Conservation (phyloP, 2,888 invertebrate genomes). For the Ichneumon xanthorius region DNA sequence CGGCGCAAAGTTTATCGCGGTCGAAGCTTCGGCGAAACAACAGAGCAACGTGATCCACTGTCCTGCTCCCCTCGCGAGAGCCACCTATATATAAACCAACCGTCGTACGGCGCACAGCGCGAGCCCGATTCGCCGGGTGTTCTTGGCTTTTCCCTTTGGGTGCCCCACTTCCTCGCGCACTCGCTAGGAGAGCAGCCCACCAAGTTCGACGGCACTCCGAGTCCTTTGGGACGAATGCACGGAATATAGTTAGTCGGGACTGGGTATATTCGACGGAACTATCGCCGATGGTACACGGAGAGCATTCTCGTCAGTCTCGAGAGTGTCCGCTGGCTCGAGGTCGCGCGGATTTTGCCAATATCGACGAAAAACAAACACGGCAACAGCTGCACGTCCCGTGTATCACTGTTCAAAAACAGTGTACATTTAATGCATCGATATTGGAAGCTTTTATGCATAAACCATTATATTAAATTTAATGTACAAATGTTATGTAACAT, state of each 20-base stretch:
- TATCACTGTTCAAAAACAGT: too few species aligned
- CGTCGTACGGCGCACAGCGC: background rate
- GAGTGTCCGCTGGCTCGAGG: conserved; percentile 52
- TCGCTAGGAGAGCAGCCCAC: background rate
- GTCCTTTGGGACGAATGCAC: conserved; percentile 2
- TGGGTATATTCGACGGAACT: conserved; percentile 7
- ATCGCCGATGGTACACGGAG: background rate
- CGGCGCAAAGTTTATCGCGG: conserved; percentile 57
- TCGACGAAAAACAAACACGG: background rate
- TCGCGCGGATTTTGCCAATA: conserved; percentile 18
- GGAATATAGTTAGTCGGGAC: background rate
- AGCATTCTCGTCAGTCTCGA: conserved; percentile 28
- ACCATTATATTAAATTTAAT: too few species aligned
- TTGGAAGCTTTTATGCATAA: too few species aligned
- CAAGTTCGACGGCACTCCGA: conserved; percentile 12
- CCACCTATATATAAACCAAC: background rate
- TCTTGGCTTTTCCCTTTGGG: background rate
- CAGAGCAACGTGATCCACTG: conserved; percentile 37
- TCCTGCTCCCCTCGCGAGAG: background rate
- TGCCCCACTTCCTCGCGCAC: background rate
- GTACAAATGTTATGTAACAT: too few species aligned
- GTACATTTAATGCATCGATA: too few species aligned
- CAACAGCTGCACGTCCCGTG: background rate
- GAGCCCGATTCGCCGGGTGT: background rate
- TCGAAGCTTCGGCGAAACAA: conserved; percentile 54